Evolutionary conservation across 2,797 vertebrate species (phyloP).

Genomic region (Nannoperca obscura): DNA sequence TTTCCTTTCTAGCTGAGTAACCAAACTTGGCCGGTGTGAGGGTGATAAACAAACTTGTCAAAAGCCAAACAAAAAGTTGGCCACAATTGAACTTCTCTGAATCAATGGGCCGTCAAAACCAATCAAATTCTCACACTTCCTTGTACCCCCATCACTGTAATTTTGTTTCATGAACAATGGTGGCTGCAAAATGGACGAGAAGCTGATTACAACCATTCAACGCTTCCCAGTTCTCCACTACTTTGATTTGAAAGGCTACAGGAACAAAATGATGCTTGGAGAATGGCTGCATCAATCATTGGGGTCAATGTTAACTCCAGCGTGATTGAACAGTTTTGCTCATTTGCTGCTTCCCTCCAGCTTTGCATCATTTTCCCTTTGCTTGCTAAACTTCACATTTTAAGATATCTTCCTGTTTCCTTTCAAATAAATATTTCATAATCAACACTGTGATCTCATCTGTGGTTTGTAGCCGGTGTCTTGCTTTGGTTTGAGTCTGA

Average conservation of each 20-base stretch:
- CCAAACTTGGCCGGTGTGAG: background rate
- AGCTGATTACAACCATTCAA: conserved; percentile 63
- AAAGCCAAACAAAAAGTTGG: conserved; percentile 45
- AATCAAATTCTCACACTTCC: conserved; percentile 42
- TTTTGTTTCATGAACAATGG: conserved; percentile 55
- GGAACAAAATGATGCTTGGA: conserved; percentile 30
- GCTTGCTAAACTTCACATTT: too few relatives aligned
- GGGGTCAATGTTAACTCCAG: conserved; percentile 38
- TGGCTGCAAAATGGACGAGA: conserved; percentile 40
- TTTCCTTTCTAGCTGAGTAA: conserved; percentile 25
- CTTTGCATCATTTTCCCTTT: background rate
- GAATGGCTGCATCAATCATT: conserved; percentile 46
- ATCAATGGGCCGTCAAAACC: conserved; percentile 11
- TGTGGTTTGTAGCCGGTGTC: too few relatives aligned
- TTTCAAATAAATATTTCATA: background rate
- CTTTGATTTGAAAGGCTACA: conserved; percentile 56
- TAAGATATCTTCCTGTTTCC: background rate
- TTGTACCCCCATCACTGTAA: conserved; percentile 31
- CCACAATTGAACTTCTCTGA: conserved; percentile 31
- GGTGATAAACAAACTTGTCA: conserved; percentile 45
- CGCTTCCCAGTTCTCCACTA: conserved; percentile 23
- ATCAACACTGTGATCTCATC: background rate
- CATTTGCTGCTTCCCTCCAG: conserved; percentile 28
- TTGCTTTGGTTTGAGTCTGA: background rate
- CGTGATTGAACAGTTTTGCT: conserved; percentile 31